Evolutionary conservation across 2,888 invertebrate species (phyloP), one percentile per base, ranked within the genome.

Genomic region (Oxycera nigricornis): DNA sequence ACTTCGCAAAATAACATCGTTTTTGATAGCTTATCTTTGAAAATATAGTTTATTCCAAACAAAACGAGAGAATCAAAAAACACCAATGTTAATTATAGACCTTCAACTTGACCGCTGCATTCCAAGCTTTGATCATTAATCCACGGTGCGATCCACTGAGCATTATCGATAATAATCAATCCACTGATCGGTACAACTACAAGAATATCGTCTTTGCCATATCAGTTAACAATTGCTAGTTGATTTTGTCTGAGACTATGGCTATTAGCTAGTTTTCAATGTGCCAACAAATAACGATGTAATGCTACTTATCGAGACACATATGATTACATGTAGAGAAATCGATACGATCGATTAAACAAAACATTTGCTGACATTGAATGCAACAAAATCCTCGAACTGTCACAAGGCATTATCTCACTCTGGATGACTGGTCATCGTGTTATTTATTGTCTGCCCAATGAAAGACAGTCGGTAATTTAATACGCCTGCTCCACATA

Each of bases 401-500:
- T 61, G 61, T 61, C 61, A 30, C 11, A 31, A 26, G 61, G 26
- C 24, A 61, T 61, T 61, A 61, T 31, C 61, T 28, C 20, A 30
- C 20, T 61, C 17, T 31, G 11, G 52, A 55, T n/a, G 52, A 31
- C 61, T 28, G 61, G 31, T 31, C 61, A 31, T 2, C 28, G 35
- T 61, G 28, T 17, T 28, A 2, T 31, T 61, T 61, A 3, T 61
- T 61, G 61, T 31, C 61, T 61, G 52, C 20, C n/a, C n/a, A 14
- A 61, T 14, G 61, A n/a, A 26, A n/a, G 31, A 22, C 24, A 24
- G 31, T 26, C 11, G 61, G 61, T 61, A 61, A 61, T 31, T 61
- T 17, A 61, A 61, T 61, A 61, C 31, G 24, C 61, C 30, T 61
- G 61, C 61, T 61, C 61, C 31, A 61, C 61, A 61, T 61, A 61